Percentiles rank a stretch among this genome's conserved stretches.
These are phyloP conservation scores for Cossypha caffra DNA, from an alignment of 2,797 vertebrate genomes.

Conservation along the genomic window DNA sequence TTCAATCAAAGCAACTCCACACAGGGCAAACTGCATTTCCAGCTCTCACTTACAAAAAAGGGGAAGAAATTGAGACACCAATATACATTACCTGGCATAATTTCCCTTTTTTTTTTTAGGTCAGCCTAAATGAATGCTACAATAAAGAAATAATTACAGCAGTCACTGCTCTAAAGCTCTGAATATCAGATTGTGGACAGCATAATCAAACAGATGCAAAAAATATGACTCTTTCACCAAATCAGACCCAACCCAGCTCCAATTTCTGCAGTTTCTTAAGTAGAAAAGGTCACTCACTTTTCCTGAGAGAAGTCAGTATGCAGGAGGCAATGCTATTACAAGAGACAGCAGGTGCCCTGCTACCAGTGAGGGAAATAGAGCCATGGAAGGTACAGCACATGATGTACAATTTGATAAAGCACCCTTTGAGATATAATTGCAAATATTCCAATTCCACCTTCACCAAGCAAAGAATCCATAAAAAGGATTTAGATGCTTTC, in stretches of 20 bases:
- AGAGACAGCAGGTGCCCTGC: neutral
- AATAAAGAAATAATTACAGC: neutral
- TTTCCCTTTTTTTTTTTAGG: neutral
- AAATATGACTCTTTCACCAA: neutral
- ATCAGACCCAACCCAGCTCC: neutral
- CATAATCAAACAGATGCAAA: neutral
- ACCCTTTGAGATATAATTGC: neutral
- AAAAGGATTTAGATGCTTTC: neutral
- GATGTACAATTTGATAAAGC: neutral
- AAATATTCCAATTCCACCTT: neutral
- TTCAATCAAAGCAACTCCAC: neutral
- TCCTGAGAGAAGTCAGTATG: neutral
- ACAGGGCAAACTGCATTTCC: neutral
- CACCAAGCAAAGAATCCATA: neutral
- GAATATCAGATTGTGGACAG: neutral
- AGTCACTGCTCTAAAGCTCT: neutral
- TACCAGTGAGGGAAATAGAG: neutral
- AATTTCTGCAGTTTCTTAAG: neutral
- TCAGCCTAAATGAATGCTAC: accelerated
- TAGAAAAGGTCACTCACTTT: neutral
- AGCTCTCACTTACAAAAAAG: neutral
- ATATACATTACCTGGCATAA: neutral
- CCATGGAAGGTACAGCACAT: neutral
- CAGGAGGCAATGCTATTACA: neutral
- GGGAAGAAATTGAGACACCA: neutral